Conservation (phyloP, 2,113 vertebrate species). For the Calypte anna region DNA sequence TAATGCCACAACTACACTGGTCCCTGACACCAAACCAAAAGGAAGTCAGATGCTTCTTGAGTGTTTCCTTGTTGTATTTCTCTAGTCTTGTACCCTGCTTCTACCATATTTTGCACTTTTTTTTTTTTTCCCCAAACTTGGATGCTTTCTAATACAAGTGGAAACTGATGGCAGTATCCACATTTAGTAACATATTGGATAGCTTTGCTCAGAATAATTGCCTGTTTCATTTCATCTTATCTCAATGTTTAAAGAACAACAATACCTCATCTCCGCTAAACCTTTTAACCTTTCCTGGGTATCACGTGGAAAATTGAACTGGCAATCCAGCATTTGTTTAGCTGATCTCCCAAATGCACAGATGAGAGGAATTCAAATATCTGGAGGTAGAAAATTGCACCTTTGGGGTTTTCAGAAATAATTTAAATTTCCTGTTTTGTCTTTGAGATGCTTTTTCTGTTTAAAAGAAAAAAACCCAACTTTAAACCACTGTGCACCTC, state of each 20-base stretch:
- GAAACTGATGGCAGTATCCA: slow-evolving; percentile 32
- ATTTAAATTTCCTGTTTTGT: not conserved
- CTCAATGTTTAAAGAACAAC: slow-evolving; percentile 39
- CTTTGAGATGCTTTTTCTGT: not conserved
- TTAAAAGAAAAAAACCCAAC: not conserved
- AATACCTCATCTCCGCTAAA: slow-evolving; percentile 51
- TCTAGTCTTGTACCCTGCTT: not conserved
- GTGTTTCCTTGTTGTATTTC: not conserved
- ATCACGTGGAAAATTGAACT: not conserved
- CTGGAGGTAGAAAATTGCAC: not conserved
- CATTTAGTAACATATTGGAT: slow-evolving; percentile 58
- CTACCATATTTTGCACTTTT: not conserved
- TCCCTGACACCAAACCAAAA: not conserved
- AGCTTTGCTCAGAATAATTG: slow-evolving; percentile 52
- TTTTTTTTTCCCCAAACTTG: not conserved
- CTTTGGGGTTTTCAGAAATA: not conserved
- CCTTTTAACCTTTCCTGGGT: slow-evolving; percentile 41
- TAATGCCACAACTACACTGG: not conserved
- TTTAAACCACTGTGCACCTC: not conserved
- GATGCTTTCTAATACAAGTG: slow-evolving; percentile 4
- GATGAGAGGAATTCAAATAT: not conserved
- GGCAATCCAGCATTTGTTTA: not conserved
- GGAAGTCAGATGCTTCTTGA: not conserved
- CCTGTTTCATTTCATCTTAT: slow-evolving; percentile 61
- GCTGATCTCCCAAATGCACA: not conserved